Evolutionary conservation across 2,888 invertebrate genomes (phyloP), one percentile per base, ranked within the genome.

Genomic region (Phyllotreta striolata): DNA sequence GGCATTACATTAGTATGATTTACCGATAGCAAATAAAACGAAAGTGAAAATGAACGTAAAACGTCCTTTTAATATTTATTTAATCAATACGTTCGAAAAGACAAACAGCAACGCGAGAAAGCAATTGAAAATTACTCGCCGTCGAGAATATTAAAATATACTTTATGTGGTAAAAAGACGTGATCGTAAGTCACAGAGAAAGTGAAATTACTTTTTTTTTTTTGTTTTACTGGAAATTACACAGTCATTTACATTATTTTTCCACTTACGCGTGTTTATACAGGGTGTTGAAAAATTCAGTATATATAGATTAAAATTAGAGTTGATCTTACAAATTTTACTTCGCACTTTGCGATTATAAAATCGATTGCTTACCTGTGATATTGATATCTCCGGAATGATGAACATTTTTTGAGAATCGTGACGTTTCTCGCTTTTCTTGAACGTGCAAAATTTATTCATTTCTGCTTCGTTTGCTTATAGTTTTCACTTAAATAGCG

Each of bases 311-410:
- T n/a, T n/a, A n/a, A n/a, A n/a, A n/a, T n/a, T n/a, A n/a, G n/a
- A n/a, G n/a, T n/a, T n/a, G n/a, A n/a, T n/a, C n/a, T n/a, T n/a
- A n/a, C n/a, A n/a, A n/a, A n/a, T n/a, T n/a, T n/a, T n/a, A n/a
- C n/a, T n/a, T n/a, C n/a, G n/a, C n/a, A n/a, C n/a, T n/a, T n/a
- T n/a, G n/a, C n/a, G n/a, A n/a, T n/a, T n/a, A 34, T 13, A 47
- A 6, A 6, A 13, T 35, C 12, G 9, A 52, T 12, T 40, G 24
- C 52, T 72, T 74, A 80, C 80, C 78, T 79, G 79, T 1, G 79
- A 78, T 51, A 80, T 72, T 14, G 74, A 76, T 58, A 80, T 79
- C 64, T 80, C 80, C 57, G 80, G 80, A 35, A 80, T 66, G 14
- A 79, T 68, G 58, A 79, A 64, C 76, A 79, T 75, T 63, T 76